Evolutionary conservation across 2,113 vertebrate genomes (phyloP).

Genomic region (Aegithalos caudatus): DNA sequence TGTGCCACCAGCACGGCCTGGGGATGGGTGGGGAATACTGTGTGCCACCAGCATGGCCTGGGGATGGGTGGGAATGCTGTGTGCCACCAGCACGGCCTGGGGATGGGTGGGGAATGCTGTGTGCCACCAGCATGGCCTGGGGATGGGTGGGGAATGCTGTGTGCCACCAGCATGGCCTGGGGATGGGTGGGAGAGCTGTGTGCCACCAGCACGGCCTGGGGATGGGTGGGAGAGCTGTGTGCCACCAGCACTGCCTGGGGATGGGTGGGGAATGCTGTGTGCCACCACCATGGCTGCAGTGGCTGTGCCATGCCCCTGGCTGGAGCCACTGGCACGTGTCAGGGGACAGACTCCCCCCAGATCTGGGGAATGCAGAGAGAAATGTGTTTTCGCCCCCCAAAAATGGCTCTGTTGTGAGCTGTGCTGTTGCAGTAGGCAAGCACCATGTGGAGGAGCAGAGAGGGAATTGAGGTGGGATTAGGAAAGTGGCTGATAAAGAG

Average conservation of each 20-base stretch:
- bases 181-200: too few relatives aligned
- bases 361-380: neutral
- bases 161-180: too few relatives aligned
- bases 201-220: too few relatives aligned
- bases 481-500: neutral
- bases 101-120: too few relatives aligned
- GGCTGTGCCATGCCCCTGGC: accelerated
- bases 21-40: neutral
- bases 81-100: accelerated
- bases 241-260: too few relatives aligned
- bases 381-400: neutral
- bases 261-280: neutral
- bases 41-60: accelerated
- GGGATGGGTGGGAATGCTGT: neutral
- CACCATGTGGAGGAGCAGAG: neutral
- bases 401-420: neutral
- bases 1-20: accelerated
- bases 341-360: neutral
- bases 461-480: neutral
- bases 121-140: too few relatives aligned
- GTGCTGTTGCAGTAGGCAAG: neutral
- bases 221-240: too few relatives aligned
- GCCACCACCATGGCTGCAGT: accelerated
- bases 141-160: too few relatives aligned
- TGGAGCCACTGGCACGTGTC: accelerated